Base-by-base conservation (phyloP, 2,797 vertebrate species). In the Channallabes apus region DNA sequence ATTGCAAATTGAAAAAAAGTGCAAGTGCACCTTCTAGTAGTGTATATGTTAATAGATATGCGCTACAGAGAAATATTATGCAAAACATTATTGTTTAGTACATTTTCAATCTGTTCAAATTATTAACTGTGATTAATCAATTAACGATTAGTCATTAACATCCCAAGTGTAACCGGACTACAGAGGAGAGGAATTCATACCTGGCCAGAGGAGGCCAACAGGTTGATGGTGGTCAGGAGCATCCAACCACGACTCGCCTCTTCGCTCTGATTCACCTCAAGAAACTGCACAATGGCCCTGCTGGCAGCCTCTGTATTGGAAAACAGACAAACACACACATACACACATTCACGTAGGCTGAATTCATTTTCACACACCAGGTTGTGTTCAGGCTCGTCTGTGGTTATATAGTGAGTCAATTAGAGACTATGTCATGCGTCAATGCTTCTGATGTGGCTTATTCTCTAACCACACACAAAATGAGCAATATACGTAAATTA, bases 181-280 rank as follows among this genome's bases (percentile, higher is more conserved):
- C 1, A 18, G 17, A 65, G 29, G 58, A 29, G 22, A 59, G 58
- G 54, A 46, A 68, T 58, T 93, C 96, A 88, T 76, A 99, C 98
- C 97, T 99, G 98, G 92, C 98, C 98, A 22, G 98, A 99, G 11
- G 98, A 99, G 83, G 98, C 98, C 89, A 99, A 90, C 91, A 99
- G 94, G 95, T 99, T 99, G 94, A 99, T 99, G 91, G 98, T 99
- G 88, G 97, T 99, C 88, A 99, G 95, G 69, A 99, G 96, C 98
- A 99, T 99, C 98, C 98, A 99, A 79, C 98, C 98, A 82, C 98
- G 96, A 87, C 98, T 99, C 35, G 98, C 95, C 93, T 99, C 98
- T 93, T 99, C 98, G 51, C 97, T 99, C 94, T 99, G 98, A 94
- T 99, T 99, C 91, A 99, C 96, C 94, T 99, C 98, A 91, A 99